Evolutionary conservation across 1,140 invertebrate genomes (phyloP).

Genomic region (Drosophila neocordata): DNA sequence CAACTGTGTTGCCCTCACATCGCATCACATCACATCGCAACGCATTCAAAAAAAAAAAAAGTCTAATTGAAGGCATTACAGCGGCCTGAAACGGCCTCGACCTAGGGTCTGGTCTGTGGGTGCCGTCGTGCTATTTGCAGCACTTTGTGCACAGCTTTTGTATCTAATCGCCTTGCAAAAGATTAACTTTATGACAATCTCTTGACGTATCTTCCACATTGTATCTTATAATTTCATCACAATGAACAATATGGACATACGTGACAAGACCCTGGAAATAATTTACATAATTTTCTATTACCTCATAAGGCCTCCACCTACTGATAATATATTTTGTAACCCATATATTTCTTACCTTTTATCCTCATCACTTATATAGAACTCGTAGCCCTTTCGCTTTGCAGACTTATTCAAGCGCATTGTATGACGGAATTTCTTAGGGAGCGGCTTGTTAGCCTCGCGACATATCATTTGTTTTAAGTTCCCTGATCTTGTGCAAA

Average conservation of each 20-base stretch:
- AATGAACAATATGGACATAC: slow-evolving; percentile 2
- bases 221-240: slow-evolving; percentile 65
- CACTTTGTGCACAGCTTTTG: slow-evolving; percentile 30
- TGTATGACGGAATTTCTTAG: slow-evolving; percentile 71
- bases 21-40: not conserved
- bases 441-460: slow-evolving; percentile 74
- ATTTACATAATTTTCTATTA: not conserved
- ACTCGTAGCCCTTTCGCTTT: slow-evolving; percentile 83
- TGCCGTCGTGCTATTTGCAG: slow-evolving; percentile 40
- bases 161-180: slow-evolving; percentile 60
- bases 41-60: not conserved
- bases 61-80: slow-evolving; percentile 57
- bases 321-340: too few relatives aligned
- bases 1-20: slow-evolving; percentile 41
- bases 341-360: slow-evolving; percentile 79
- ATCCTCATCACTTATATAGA: slow-evolving; percentile 85
- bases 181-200: slow-evolving; percentile 54
- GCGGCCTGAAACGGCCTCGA: slow-evolving; percentile 7
- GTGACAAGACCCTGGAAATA: not conserved
- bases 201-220: slow-evolving; percentile 4
- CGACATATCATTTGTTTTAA: slow-evolving; percentile 67
- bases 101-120: not conserved
- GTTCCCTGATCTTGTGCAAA: slow-evolving; percentile 60
- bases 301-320: not conserved
- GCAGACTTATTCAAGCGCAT: slow-evolving; percentile 81